A percentile compares a stretch with the other conserved stretches of the same genome.
Evolutionary conservation across 2,797 vertebrate genomes (phyloP).

Genomic region (Danio tinwini): DNA sequence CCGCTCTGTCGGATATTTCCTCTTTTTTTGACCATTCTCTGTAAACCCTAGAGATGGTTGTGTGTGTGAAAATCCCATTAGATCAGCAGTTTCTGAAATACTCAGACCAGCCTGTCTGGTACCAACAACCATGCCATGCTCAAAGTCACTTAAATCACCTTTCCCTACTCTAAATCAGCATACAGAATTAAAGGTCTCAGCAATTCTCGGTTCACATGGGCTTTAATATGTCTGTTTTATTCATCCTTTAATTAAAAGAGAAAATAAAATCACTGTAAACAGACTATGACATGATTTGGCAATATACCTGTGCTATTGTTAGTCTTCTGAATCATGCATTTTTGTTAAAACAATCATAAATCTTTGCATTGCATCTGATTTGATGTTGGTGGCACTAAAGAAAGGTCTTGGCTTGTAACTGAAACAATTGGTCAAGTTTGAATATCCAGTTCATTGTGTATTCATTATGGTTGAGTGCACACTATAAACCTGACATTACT

Average conservation of each 20-base stretch:
- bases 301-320: not conserved
- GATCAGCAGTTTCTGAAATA: too few species aligned
- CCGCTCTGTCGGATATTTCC: too few species aligned
- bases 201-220: too few species aligned
- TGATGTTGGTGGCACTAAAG: not conserved
- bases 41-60: too few species aligned
- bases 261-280: not conserved
- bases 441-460: constrained; percentile 16
- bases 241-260: not conserved
- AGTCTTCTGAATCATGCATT: not conserved
- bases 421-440: not conserved
- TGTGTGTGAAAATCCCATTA: too few species aligned
- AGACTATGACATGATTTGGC: not conserved
- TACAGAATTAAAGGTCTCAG: too few species aligned
- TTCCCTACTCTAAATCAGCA: too few species aligned
- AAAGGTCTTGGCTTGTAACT: not conserved
- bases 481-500: constrained; percentile 27
- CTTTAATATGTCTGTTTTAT: too few species aligned
- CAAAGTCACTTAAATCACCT: too few species aligned
- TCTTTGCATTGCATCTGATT: not conserved
- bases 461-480: constrained; percentile 16
- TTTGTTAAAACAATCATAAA: not conserved
- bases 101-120: too few species aligned
- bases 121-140: too few species aligned
- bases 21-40: too few species aligned